Evolutionary conservation across 2,797 vertebrate genomes (phyloP).

Genomic region (Lutjanus campechanus): DNA sequence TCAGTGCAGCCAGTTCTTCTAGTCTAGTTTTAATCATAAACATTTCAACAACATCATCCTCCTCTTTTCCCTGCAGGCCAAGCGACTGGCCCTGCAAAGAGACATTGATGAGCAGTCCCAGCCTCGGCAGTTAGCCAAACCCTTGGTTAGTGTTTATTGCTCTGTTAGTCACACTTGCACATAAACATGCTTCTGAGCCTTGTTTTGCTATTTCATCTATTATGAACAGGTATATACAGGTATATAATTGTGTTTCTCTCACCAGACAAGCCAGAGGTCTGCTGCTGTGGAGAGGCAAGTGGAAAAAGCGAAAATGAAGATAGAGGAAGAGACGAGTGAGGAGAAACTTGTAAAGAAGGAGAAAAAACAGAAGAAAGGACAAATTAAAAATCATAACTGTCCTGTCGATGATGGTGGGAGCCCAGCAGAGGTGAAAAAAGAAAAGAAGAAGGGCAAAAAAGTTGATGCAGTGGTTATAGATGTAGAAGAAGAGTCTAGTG

Average conservation of each 20-base stretch:
- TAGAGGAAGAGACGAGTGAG: conserved; percentile 15
- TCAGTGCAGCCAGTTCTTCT: neutral
- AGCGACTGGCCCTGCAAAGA: conserved; percentile 85
- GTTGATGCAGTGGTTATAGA: neutral
- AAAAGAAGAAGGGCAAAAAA: conserved; percentile 50
- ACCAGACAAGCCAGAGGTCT: conserved; percentile 27
- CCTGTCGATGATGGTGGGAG: neutral
- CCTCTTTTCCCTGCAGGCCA: conserved; percentile 71
- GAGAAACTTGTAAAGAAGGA: conserved; percentile 50
- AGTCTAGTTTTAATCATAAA: neutral
- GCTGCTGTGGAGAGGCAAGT: neutral
- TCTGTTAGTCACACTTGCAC: neutral
- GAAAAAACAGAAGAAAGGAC: conserved; percentile 60
- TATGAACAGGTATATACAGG: neutral
- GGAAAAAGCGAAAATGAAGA: conserved; percentile 30
- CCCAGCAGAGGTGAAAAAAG: conserved; percentile 19
- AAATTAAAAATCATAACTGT: neutral
- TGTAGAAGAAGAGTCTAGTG: neutral
- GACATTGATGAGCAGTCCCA: conserved; percentile 89
- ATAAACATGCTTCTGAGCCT: neutral
- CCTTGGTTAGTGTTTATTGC: conserved; percentile 54
- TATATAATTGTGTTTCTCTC: conserved; percentile 1
- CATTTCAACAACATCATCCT: neutral
- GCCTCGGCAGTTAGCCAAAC: conserved; percentile 37
- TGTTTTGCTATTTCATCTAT: neutral